phyloP scores from a whole-genome alignment of 2,113 vertebrate genomes.

The Cariama cristata region DNA sequence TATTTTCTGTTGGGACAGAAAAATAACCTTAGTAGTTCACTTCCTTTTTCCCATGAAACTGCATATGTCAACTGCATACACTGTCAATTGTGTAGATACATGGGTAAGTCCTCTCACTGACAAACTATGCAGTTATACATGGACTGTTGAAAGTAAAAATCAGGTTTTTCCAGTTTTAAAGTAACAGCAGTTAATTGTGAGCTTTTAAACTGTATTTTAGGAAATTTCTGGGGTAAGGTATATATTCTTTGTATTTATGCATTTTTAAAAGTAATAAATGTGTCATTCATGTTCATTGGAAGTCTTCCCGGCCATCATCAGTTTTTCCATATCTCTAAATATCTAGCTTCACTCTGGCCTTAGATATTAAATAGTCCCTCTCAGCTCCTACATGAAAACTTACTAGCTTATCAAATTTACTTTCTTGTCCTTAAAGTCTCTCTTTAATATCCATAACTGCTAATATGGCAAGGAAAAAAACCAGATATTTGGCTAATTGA shows the following conservation, averaged over 20 bases:
- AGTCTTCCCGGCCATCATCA: neutral
- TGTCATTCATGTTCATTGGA: neutral
- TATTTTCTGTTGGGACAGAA: neutral
- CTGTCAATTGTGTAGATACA: neutral
- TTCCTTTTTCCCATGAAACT: neutral
- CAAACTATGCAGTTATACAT: neutral
- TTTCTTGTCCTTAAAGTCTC: neutral
- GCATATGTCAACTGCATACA: neutral
- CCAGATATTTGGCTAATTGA: neutral
- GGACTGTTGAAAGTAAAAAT: neutral
- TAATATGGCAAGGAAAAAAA: neutral
- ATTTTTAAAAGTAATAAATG: neutral
- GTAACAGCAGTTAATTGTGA: neutral
- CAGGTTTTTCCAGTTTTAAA: neutral
- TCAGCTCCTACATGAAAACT: neutral
- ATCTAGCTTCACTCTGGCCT: neutral
- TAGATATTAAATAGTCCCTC: neutral
- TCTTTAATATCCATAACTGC: neutral
- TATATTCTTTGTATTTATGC: neutral
- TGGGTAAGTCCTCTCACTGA: neutral
- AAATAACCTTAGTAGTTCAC: neutral
- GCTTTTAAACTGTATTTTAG: neutral
- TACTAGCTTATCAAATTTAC: neutral
- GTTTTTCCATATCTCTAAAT: neutral
- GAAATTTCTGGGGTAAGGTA: neutral